These are phyloP conservation scores for Eretmochelys imbricata DNA, from an alignment of 2,113 vertebrate genomes.

Conservation along the genomic window DNA sequence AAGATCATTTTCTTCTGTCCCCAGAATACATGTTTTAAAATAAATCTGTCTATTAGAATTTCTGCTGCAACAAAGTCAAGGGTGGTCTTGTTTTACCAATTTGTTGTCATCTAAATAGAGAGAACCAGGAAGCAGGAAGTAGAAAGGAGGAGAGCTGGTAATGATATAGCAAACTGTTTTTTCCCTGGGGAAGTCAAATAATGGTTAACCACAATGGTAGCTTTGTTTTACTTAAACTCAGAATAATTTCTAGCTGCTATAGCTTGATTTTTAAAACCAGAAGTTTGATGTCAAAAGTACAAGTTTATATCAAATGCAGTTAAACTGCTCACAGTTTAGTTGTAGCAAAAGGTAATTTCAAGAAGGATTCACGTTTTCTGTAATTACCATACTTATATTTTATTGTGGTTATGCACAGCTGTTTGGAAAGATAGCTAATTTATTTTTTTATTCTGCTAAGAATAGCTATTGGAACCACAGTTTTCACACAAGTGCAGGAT, in stretches of 20 bases:
- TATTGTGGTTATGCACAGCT: slow-evolving; percentile 56
- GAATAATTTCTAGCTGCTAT: slow-evolving; percentile 43
- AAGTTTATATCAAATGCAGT: slow-evolving; percentile 55
- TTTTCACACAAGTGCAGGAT: slow-evolving; percentile 49
- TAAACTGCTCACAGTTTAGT: slow-evolving; percentile 44
- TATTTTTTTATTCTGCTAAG: not conserved
- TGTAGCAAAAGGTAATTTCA: slow-evolving; percentile 51
- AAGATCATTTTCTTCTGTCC: not conserved
- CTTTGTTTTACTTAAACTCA: slow-evolving; percentile 41
- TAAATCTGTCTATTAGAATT: slow-evolving; percentile 7
- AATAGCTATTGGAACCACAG: slow-evolving; percentile 31
- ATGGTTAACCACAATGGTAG: slow-evolving; percentile 35
- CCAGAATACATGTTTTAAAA: slow-evolving; percentile 2
- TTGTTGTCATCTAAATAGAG: not conserved
- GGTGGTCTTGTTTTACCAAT: not conserved
- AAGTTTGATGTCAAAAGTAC: slow-evolving; percentile 50
- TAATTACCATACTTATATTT: slow-evolving; percentile 63
- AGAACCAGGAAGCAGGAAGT: not conserved
- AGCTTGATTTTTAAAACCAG: slow-evolving; percentile 63
- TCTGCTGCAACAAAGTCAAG: not conserved
- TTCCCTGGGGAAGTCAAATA: slow-evolving; percentile 27
- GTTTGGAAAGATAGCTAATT: slow-evolving; percentile 38
- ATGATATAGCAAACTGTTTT: not conserved
- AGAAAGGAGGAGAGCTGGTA: not conserved
- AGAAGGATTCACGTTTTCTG: slow-evolving; percentile 28